phyloP scores from a whole-genome alignment of 64 coral and sea anemone genomes.

The Montipora capricornis region DNA sequence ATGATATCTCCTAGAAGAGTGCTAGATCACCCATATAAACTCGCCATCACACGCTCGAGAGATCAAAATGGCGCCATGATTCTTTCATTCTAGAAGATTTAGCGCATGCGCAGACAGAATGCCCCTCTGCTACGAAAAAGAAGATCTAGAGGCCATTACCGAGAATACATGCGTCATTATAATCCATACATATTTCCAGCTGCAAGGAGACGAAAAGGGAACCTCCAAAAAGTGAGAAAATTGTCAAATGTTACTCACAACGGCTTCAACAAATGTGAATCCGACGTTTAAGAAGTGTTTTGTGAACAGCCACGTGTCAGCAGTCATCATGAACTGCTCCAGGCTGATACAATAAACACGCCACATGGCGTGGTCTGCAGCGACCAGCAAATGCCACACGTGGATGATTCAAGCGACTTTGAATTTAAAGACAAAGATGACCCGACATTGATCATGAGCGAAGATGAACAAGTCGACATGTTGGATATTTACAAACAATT shows the following conservation, averaged over 20 bases:
- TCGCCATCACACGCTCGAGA: neutral
- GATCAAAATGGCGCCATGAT: constrained; percentile 5
- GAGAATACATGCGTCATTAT: constrained; percentile 64
- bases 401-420: too few relatives aligned
- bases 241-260: constrained; percentile 42
- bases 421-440: too few relatives aligned
- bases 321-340: too few relatives aligned
- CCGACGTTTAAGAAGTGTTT: constrained; percentile 56
- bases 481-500: too few relatives aligned
- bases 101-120: neutral
- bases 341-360: too few relatives aligned
- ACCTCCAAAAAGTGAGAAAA: constrained; percentile 34
- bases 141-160: constrained; percentile 56
- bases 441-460: too few relatives aligned
- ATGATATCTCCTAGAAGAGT: neutral
- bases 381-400: too few relatives aligned
- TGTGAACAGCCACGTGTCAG: constrained; percentile 30
- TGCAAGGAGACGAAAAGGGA: constrained; percentile 56
- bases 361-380: too few relatives aligned
- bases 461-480: too few relatives aligned
- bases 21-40: constrained; percentile 1
- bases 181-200: constrained; percentile 62
- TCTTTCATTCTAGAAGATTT: neutral
- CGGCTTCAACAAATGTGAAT: constrained; percentile 49
- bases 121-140: neutral